phyloP scores from a whole-genome alignment of 2,113 vertebrate genomes.

The Otolemur garnettii region DNA sequence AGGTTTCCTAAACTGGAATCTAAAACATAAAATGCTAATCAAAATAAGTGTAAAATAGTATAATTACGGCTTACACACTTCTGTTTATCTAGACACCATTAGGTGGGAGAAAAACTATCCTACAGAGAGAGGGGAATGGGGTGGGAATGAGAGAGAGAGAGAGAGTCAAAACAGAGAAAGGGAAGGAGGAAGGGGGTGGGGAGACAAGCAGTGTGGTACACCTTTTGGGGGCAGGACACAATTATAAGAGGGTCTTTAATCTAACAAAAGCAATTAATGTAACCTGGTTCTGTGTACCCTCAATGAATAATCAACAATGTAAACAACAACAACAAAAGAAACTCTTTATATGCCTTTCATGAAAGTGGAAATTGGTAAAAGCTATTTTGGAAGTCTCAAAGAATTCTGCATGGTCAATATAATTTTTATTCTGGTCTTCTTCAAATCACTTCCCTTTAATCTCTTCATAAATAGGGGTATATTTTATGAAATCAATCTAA shows the following conservation, averaged over 20 bases:
- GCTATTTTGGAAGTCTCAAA: neutral
- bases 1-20: neutral
- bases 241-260: too few species aligned
- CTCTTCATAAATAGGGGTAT: neutral
- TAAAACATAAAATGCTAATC: neutral
- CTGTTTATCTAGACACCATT: neutral
- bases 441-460: neutral
- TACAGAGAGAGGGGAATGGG: too few species aligned
- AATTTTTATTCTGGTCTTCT: neutral
- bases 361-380: neutral
- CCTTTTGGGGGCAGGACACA: too few species aligned
- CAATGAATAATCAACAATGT: too few species aligned
- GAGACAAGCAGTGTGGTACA: too few species aligned
- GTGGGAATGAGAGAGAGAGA: neutral
- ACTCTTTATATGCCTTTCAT: neutral
- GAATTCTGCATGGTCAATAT: neutral
- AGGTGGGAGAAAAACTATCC: neutral
- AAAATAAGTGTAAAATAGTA: neutral
- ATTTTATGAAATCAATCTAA: constrained; percentile 13
- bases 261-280: too few species aligned
- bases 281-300: too few species aligned
- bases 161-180: neutral
- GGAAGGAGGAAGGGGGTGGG: too few species aligned
- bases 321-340: too few species aligned
- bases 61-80: neutral